These are phyloP conservation scores for Polypedilum pembai DNA, from an alignment of 1,140 invertebrate genomes.

Conservation along the genomic window DNA sequence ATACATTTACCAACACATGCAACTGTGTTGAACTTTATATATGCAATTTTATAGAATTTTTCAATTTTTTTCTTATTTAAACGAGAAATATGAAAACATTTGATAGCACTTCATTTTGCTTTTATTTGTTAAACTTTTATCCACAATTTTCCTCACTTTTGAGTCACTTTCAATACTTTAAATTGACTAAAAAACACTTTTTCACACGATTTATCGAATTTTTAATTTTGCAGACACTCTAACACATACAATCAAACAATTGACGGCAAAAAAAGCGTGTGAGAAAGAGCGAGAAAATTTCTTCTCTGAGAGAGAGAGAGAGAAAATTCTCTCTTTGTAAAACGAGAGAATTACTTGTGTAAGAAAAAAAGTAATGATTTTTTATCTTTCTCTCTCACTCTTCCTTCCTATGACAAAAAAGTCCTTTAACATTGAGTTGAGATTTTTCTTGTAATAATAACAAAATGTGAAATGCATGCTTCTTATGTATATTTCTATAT, in stretches of 20 bases:
- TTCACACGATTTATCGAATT: slow-evolving; percentile 25
- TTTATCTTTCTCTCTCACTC: not conserved
- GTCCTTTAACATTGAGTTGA: too few relatives aligned
- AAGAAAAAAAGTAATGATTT: slow-evolving; percentile 25
- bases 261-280: slow-evolving; percentile 6
- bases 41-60: slow-evolving; percentile 18
- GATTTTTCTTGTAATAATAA: too few relatives aligned
- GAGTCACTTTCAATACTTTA: not conserved
- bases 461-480: too few relatives aligned
- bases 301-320: not conserved
- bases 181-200: not conserved
- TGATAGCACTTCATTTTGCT: not conserved
- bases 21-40: not conserved
- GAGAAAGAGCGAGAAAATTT: not conserved
- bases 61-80: not conserved
- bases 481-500: too few relatives aligned
- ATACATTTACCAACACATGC: not conserved
- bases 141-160: not conserved
- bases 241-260: slow-evolving; percentile 5
- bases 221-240: slow-evolving; percentile 27
- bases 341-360: not conserved
- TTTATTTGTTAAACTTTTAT: not conserved
- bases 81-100: not conserved
- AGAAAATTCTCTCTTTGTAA: too few relatives aligned
- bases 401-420: too few relatives aligned